Conservation (phyloP, 2,113 vertebrate genomes). For the Tragelaphus buxtoni region DNA sequence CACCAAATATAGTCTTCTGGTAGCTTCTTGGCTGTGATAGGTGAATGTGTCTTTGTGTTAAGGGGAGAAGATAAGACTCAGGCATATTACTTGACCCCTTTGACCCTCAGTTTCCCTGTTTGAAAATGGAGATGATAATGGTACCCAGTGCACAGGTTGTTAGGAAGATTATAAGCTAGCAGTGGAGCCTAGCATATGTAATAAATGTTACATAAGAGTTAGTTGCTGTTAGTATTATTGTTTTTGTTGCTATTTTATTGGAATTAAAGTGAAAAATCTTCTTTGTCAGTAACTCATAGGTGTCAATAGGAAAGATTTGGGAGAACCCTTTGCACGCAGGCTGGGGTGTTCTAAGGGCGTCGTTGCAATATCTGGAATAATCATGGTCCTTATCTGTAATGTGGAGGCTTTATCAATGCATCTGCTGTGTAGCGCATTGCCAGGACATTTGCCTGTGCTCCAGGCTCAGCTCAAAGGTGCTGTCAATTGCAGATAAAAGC, state of each 20-base stretch:
- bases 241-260: background rate
- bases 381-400: background rate
- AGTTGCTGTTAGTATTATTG: background rate
- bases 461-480: background rate
- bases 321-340: background rate
- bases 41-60: background rate
- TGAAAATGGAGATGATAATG: background rate
- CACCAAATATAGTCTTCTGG: background rate
- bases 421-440: background rate
- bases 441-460: background rate
- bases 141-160: background rate
- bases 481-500: slow-evolving; percentile 22
- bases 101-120: background rate
- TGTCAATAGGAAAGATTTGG: background rate
- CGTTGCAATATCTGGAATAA: background rate
- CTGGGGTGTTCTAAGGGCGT: background rate
- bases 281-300: background rate
- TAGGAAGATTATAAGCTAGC: background rate
- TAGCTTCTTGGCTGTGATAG: background rate
- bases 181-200: background rate
- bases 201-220: background rate
- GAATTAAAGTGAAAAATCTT: background rate
- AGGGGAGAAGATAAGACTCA: background rate
- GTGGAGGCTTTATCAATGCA: background rate
- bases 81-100: background rate